Evolutionary conservation across 2,888 invertebrate genomes (phyloP), one percentile per base, ranked within the genome.

Genomic region (Andrena chrysosceles): DNA sequence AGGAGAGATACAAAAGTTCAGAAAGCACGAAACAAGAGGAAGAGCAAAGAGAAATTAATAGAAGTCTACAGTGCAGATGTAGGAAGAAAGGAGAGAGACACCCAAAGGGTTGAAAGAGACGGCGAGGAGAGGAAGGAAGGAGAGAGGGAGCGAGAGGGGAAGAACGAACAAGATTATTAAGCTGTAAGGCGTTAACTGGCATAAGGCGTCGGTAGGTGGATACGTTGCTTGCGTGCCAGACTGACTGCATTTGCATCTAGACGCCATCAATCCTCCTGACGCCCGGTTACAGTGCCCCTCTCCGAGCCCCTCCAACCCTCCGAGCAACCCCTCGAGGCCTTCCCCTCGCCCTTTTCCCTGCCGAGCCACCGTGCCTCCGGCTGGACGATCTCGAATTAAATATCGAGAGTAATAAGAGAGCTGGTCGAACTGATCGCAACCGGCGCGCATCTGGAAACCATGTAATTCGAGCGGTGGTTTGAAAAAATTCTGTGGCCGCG

Each of bases 171-270:
- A 91, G 92, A 92, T 94, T 94, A 94, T 94, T 93, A 93, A 94
- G 94, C 91, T 93, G 93, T 94, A 93, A 93, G 94, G 93, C 93
- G 93, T 93, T 94, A 93, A 94, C 94, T 94, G 94, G 93, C 93
- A 93, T 93, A 93, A 93, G 93, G 93, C 93, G 92, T 93, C 91
- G 92, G 93, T 91, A 93, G 93, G 93, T 92, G 93, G 92, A 92
- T 91, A 92, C 90, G 89, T 91, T 89, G 91, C 90, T 93, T 92
- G 93, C 93, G 93, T 93, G 93, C 92, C 89, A 91, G 91, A 92
- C 92, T 91, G 91, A 91, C 91, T 92, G 90, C 93, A 94, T 94
- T 94, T 94, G 93, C 94, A 94, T 94, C 93, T 93, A 94, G 94
- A 94, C 93, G 91, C 94, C 93, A 94, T 94, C 93, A 94, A 94